phyloP scores from a whole-genome alignment of 35 echinoderm and acorn worm genomes.

The Anneissia japonica region DNA sequence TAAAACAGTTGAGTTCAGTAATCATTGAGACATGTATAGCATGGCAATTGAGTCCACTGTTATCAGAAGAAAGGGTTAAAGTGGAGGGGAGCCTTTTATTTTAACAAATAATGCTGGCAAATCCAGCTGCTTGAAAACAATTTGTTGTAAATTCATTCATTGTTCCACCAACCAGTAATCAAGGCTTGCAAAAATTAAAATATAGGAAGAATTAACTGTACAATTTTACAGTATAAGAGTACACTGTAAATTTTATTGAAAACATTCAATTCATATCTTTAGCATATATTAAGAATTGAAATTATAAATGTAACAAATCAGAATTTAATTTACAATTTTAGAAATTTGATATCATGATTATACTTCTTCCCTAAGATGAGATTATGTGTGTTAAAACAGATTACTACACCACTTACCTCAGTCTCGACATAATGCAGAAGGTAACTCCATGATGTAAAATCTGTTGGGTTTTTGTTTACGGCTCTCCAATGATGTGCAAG shows the following conservation, averaged over 20 bases:
- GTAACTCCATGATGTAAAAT: slow-evolving; percentile 98
- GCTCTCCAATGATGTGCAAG: slow-evolving; percentile 90
- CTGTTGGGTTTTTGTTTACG: slow-evolving; percentile 66
- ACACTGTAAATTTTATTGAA: neutral
- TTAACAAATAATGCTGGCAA: too few species aligned
- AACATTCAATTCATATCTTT: neutral
- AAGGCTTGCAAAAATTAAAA: too few species aligned
- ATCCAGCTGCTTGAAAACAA: too few species aligned
- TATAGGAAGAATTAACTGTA: too few species aligned
- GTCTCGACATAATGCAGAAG: slow-evolving; percentile 95
- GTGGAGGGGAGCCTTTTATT: too few species aligned
- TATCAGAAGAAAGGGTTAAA: too few species aligned
- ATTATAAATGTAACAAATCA: neutral
- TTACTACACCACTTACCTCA: slow-evolving; percentile 46
- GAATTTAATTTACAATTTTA: neutral
- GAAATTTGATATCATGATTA: neutral
- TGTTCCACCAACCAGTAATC: too few species aligned
- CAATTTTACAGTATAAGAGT: neutral
- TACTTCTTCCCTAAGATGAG: neutral
- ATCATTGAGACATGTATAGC: too few species aligned
- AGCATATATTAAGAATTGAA: neutral
- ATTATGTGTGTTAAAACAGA: too few species aligned
- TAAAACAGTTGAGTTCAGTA: too few species aligned
- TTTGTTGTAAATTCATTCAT: too few species aligned
- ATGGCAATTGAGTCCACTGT: too few species aligned